Conservation (phyloP, 2,113 vertebrate genomes). For the Caranx melampygus region DNA sequence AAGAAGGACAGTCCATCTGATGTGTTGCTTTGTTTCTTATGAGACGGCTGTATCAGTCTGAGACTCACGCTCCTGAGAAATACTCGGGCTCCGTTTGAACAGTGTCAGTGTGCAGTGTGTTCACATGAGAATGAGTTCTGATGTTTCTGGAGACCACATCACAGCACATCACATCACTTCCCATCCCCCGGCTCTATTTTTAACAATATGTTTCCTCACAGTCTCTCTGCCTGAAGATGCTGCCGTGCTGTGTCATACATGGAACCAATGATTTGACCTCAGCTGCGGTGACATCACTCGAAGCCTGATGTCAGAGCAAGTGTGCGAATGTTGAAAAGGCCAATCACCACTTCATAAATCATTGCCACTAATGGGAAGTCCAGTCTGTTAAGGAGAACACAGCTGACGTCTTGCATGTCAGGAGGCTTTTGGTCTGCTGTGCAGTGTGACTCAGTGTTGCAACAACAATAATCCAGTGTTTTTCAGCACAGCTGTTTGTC, state of each 20-base stretch:
- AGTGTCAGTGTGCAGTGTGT: background rate
- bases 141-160: slow-evolving; percentile 45
- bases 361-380: background rate
- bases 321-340: slow-evolving; percentile 29
- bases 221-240: slow-evolving; percentile 5
- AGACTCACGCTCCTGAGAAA: slow-evolving; percentile 10
- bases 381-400: background rate
- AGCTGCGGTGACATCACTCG: slow-evolving; percentile 32
- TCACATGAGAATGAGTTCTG: slow-evolving; percentile 37
- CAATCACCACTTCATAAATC: slow-evolving; percentile 9
- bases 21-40: no score
- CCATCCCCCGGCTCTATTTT: slow-evolving; percentile 39
- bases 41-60: background rate
- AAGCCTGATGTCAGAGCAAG: slow-evolving; percentile 14
- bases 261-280: slow-evolving; percentile 35
- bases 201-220: slow-evolving; percentile 58
- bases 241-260: slow-evolving; percentile 2
- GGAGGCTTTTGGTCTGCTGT: background rate
- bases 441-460: no score
- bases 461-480: no score
- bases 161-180: slow-evolving; percentile 38
- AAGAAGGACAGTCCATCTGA: no score
- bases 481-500: no score
- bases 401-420: background rate
- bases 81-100: background rate